phyloP scores from a whole-genome alignment of 2,888 invertebrate genomes.

The Calliopum simillimum region DNA sequence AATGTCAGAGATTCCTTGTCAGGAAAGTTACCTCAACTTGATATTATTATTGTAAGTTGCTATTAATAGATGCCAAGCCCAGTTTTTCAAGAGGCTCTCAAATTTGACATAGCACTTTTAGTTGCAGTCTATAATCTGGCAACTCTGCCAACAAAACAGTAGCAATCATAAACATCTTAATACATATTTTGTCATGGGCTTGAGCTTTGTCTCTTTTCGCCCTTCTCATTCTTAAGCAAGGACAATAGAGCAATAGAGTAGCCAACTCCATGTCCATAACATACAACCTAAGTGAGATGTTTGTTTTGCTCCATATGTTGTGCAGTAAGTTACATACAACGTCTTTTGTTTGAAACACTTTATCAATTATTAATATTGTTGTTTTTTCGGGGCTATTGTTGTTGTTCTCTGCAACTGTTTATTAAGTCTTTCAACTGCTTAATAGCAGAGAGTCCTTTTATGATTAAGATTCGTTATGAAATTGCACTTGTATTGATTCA shows the following conservation, averaged over 20 bases:
- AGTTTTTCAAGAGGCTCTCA: too few relatives aligned
- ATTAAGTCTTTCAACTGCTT: conserved; percentile 5
- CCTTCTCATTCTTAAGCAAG: too few relatives aligned
- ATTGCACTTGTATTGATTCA: conserved; percentile 23
- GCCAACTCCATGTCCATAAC: conserved; percentile 26
- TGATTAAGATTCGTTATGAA: conserved; percentile 14
- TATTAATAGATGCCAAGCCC: too few relatives aligned
- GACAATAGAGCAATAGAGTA: conserved; percentile 10
- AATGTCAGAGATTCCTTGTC: too few relatives aligned
- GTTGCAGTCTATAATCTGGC: too few relatives aligned
- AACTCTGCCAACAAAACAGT: too few relatives aligned
- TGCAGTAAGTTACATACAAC: not conserved
- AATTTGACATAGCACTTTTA: too few relatives aligned
- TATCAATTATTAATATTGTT: conserved; percentile 33
- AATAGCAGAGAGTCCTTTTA: conserved; percentile 24
- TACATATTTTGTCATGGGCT: too few relatives aligned
- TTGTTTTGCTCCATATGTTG: conserved; percentile 10
- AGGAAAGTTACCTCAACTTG: too few relatives aligned
- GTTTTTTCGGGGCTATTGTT: not conserved
- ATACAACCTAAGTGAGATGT: not conserved
- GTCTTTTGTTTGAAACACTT: conserved; percentile 8
- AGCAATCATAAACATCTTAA: too few relatives aligned
- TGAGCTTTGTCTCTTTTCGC: too few relatives aligned
- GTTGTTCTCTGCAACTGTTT: not conserved
- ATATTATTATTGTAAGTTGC: too few relatives aligned